Evolutionary conservation across 2,113 vertebrate genomes (phyloP).

Genomic region (Macrotis lagotis): DNA sequence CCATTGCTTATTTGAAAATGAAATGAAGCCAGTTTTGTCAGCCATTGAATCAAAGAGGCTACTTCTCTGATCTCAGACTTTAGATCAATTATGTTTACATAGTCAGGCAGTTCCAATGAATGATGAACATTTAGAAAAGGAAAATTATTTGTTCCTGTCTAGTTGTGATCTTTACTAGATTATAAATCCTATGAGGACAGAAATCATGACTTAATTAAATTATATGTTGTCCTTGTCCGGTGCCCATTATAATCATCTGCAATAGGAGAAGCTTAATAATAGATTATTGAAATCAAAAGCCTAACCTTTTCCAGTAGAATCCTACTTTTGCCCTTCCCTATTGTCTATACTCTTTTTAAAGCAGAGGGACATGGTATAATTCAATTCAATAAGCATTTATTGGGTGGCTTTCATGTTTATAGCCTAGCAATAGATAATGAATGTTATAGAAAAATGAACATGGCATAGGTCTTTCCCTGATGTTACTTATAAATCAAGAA

Average conservation of each 20-base stretch:
- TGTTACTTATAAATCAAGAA: no score
- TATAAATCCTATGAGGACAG: not conserved
- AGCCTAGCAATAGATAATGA: not conserved
- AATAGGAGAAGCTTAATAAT: not conserved
- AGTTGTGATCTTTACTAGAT: not conserved
- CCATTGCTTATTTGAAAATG: not conserved
- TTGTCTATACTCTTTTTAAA: not conserved
- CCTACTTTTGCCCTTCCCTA: not conserved
- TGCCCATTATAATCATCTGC: not conserved
- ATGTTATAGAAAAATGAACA: not conserved
- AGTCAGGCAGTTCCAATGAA: fast-evolving
- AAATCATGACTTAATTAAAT: not conserved
- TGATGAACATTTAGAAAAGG: not conserved
- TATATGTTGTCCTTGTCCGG: not conserved
- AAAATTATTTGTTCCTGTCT: not conserved
- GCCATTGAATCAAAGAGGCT: not conserved
- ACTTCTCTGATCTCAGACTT: not conserved
- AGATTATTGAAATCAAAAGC: not conserved
- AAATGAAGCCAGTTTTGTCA: not conserved
- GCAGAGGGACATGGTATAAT: not conserved
- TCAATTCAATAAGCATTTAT: not conserved
- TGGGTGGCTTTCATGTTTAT: not conserved
- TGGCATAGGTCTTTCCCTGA: not conserved
- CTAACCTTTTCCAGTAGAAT: not conserved
- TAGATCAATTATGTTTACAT: not conserved